Base-by-base conservation (phyloP, 2,113 vertebrate genomes). In the Ophthalmolycus amberensis region DNA sequence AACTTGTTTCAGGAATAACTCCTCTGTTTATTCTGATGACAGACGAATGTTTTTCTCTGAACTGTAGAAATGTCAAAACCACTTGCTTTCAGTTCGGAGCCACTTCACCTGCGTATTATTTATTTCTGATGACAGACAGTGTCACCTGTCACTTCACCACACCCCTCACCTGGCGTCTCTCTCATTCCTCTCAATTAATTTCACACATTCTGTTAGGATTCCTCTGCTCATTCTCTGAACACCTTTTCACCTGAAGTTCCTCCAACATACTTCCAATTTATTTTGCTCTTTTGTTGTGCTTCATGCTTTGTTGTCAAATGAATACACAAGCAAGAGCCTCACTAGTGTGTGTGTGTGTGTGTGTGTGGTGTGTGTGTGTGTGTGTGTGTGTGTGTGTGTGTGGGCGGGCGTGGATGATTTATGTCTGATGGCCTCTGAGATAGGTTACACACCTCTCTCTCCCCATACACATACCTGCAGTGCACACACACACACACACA, bases 1-100 rank as follows among this genome's bases (percentile, higher is more conserved):
- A 75, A 89, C 91, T 80, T 54, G 88, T 91, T 91, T 64, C 9
- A 59, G 3, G 14, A 9, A n/a, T 50, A 34, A 9, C 34, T 38
- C 1, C 29, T 70, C 1, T 80, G 64, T 46, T 75, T 56, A 8
- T 32, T 58, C 65, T 74, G 22, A 9, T 25, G 22, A n/a, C 77
- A 58, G 50, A 54, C 7, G 8, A 9, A 27, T 22, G 38, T 67
- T 62, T 62, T 27, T 16, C 20, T 71, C 29, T 44, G 42, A 58
- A 2, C 6, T 59, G 42, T 3, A 58, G 68, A 84, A 22, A 85
- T 65, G 59, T 22, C 59, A 65, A 64, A 46, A 7, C n/a, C 29
- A n/a, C 10, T 2, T 2, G 62, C 44, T 34, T 59, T 32, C 59
- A 34, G 3, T 12, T 71, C 29, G 50, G 79, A 22, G 10, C 60